Evolutionary conservation across 2,888 invertebrate species (phyloP).

Genomic region (Petrolisthes cinctipes): DNA sequence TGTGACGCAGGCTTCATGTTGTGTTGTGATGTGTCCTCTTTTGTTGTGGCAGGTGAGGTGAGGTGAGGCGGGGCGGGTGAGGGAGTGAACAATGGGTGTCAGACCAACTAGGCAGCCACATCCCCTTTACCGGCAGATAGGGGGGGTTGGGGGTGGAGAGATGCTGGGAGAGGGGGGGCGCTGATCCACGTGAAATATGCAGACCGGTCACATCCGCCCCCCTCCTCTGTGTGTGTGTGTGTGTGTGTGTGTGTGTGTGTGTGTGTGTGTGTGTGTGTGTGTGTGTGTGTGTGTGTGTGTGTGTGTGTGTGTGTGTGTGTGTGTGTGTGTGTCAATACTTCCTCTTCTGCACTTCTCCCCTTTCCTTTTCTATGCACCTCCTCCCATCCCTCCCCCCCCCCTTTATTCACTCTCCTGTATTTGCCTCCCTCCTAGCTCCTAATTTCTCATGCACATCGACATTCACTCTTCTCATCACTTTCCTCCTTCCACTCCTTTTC

Average conservation of each 20-base stretch:
- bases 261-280: too few species aligned
- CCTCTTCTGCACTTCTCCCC: background rate
- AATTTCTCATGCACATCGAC: background rate
- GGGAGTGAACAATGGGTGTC: background rate
- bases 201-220: background rate
- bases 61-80: background rate
- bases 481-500: background rate
- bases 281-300: too few species aligned
- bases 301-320: too few species aligned
- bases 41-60: background rate
- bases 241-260: too few species aligned
- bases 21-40: background rate
- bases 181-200: conserved; percentile 1
- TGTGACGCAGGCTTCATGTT: too few species aligned
- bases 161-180: background rate
- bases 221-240: too few species aligned
- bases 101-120: background rate
- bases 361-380: background rate
- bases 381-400: background rate
- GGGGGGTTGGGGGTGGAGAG: too few species aligned
- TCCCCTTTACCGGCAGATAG: conserved; percentile 1
- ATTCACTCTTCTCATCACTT: background rate
- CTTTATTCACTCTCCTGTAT: background rate
- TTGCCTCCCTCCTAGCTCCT: background rate
- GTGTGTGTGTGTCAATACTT: too few species aligned